Base-by-base conservation (phyloP, 2,113 vertebrate species). In the Benitochromis conjunctus region DNA sequence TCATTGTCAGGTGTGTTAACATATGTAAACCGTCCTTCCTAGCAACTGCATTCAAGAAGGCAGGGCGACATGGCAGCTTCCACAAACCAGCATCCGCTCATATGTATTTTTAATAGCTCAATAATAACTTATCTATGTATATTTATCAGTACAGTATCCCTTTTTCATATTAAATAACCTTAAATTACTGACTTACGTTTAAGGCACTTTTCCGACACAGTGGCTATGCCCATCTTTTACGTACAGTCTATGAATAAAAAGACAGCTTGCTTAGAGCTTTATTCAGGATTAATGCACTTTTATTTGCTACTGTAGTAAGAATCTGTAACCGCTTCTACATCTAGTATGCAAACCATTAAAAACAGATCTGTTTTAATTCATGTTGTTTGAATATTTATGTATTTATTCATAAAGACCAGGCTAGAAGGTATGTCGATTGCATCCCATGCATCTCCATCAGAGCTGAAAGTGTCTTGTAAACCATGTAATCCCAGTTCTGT, bases 381-480 rank as follows among this genome's bases (percentile, higher is more conserved):
- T 48, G 9, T 66, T 55, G 5, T 21, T 21, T 9, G 5, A 55
- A 10, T 55, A 21, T 21, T 48, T 26, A 26, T 56, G 8, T 38
- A 24, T n/a, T 12, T 13, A 38, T 56, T 19, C 3, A 48, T 53
- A 26, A 76, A 58, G 57, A 38, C 9, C 7, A 54, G 26, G 9
- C 11, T n/a, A 81, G 19, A 82, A 21, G 3, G 2, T 69, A n/a
- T 80, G 19, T 58, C 57, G 77, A 93, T 89, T 87, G 60, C 88
- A 91, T 93, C 74, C 54, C 87, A 71, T 92, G 66, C 84, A 69
- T 91, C 80, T 91, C 94, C 96, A 97, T 94, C 95, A 55, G 90
- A 90, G 89, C 86, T 91, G 86, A 91, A 92, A 94, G 91, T 92
- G 79, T 90, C 78, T 87, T 81, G 77, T 94, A 87, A 93, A 87